phyloP scores from a whole-genome alignment of 2,888 invertebrate species.

The Polydrusus cervinus region DNA sequence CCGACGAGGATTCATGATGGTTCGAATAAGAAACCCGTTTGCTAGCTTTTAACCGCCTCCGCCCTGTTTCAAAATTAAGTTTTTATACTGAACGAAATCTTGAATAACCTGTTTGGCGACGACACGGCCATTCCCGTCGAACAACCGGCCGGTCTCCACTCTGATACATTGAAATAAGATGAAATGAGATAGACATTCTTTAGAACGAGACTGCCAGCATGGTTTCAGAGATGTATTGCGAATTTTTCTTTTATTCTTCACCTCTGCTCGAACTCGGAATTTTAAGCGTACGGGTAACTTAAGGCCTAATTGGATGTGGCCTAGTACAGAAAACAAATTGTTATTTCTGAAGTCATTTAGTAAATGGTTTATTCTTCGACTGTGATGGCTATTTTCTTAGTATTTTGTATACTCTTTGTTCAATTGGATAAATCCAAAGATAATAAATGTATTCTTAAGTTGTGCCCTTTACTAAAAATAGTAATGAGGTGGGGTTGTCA shows the following conservation, averaged over 20 bases:
- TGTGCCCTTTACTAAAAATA: too few species aligned
- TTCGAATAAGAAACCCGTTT: slow-evolving; percentile 62
- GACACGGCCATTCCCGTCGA: slow-evolving; percentile 43
- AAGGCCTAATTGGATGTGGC: too few species aligned
- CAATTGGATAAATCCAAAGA: too few species aligned
- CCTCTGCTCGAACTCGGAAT: background rate
- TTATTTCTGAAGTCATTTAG: too few species aligned
- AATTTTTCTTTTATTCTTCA: background rate
- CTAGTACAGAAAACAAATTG: too few species aligned
- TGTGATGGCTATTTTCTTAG: too few species aligned
- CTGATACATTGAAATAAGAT: slow-evolving; percentile 1
- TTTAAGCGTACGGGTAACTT: background rate
- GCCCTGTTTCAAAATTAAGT: slow-evolving; percentile 68
- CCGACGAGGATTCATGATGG: slow-evolving; percentile 35
- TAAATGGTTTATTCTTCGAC: too few species aligned
- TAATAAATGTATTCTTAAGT: too few species aligned
- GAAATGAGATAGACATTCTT: background rate
- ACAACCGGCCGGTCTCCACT: slow-evolving; percentile 23
- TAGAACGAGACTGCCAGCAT: background rate
- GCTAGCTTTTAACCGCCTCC: slow-evolving; percentile 70
- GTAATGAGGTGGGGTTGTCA: too few species aligned
- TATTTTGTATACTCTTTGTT: too few species aligned
- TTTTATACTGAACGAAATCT: slow-evolving; percentile 67
- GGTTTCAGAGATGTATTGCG: slow-evolving; percentile 8
- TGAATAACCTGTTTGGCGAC: slow-evolving; percentile 69